Percentiles rank a stretch among this genome's conserved stretches.
These are phyloP conservation scores for Cacatua alba DNA, from an alignment of 2,113 vertebrate genomes.

Conservation along the genomic window DNA sequence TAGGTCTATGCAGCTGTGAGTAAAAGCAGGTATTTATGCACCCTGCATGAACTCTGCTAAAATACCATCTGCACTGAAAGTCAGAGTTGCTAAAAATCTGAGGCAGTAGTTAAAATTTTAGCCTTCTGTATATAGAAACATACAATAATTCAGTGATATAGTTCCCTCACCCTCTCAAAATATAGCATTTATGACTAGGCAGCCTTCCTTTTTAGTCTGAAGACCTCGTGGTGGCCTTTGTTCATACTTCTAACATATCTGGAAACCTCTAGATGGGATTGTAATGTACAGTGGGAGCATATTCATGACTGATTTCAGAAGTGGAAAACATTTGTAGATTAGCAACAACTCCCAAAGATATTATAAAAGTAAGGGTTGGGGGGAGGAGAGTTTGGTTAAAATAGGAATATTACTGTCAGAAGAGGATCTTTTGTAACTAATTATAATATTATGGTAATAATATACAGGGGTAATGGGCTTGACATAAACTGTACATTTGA, in stretches of 20 bases:
- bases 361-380: not conserved
- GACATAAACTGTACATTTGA: not conserved
- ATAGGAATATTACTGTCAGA: not conserved
- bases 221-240: not conserved
- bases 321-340: not conserved
- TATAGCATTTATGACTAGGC: not conserved
- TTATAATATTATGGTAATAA: not conserved
- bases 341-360: not conserved
- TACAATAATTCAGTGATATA: not conserved
- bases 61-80: not conserved
- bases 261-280: not conserved
- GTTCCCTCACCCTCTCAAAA: not conserved
- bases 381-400: not conserved
- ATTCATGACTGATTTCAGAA: not conserved
- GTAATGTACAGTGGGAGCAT: not conserved
- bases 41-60: not conserved
- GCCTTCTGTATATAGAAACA: not conserved
- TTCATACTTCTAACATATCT: not conserved
- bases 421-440: not conserved
- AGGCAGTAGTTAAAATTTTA: not conserved
- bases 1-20: not conserved
- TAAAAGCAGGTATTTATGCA: not conserved
- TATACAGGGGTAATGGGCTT: not conserved
- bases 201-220: not conserved
- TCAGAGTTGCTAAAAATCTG: not conserved